These are phyloP conservation scores for Pyrrhopygopsis socrates DNA, from an alignment of 2,888 invertebrate genomes.

Conservation along the genomic window DNA sequence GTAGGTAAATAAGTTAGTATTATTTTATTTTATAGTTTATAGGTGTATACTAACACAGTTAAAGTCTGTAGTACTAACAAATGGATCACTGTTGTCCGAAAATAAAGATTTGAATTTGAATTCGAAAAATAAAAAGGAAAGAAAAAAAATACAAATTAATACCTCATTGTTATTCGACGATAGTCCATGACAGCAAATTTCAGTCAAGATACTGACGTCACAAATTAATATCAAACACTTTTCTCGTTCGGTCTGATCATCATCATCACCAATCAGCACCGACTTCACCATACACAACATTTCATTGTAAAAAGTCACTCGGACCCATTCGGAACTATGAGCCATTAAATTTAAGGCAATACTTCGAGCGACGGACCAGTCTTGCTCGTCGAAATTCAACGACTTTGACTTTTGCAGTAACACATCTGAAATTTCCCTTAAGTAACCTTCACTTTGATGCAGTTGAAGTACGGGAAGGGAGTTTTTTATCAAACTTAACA, in stretches of 20 bases:
- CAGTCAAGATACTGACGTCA: constrained; percentile 95
- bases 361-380: constrained; percentile 91
- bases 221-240: constrained; percentile 94
- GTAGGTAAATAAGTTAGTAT: no score
- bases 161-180: constrained; percentile 91
- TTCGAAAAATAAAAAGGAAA: no score
- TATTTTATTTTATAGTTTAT: no score
- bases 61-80: no score
- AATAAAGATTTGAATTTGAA: no score
- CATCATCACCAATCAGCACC: constrained; percentile 94
- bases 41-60: no score
- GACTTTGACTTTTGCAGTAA: constrained; percentile 90
- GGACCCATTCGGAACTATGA: constrained; percentile 94
- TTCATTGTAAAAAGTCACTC: constrained; percentile 94
- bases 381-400: constrained; percentile 90
- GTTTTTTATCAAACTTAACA: constrained; percentile 93
- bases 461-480: constrained; percentile 95
- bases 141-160: no score
- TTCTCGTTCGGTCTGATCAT: constrained; percentile 91
- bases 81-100: no score
- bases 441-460: constrained; percentile 94
- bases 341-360: constrained; percentile 95
- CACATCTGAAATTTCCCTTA: constrained; percentile 92
- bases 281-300: constrained; percentile 94
- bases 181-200: constrained; percentile 96